phyloP scores from a whole-genome alignment of 2,113 vertebrate species.

The Halichoeres trimaculatus region DNA sequence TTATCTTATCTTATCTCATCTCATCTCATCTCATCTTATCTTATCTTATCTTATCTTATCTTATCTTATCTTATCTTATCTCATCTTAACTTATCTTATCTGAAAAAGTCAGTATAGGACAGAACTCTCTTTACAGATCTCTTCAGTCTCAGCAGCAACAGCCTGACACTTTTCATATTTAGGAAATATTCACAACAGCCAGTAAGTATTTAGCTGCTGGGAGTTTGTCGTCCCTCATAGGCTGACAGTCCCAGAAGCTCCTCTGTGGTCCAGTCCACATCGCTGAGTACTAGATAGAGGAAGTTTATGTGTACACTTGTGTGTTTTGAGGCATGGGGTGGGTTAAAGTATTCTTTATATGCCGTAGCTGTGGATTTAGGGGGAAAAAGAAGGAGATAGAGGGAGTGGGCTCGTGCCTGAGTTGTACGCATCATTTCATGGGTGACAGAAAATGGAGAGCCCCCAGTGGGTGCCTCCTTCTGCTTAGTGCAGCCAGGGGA shows the following conservation, averaged over 20 bases:
- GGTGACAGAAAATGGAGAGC: conserved; percentile 69
- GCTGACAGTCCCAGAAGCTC: conserved; percentile 5
- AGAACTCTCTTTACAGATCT: not conserved
- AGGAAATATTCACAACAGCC: not conserved
- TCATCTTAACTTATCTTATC: no score
- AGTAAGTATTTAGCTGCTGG: not conserved
- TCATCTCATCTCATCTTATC: no score
- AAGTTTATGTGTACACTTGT: not conserved
- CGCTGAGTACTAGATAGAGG: conserved; percentile 8
- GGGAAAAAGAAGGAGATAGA: conserved; percentile 6
- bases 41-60: no score
- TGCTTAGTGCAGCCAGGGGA: conserved; percentile 55
- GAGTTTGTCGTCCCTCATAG: not conserved
- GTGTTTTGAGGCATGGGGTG: not conserved
- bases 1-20: no score
- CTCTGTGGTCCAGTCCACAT: conserved; percentile 10
- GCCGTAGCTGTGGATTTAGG: conserved; percentile 32
- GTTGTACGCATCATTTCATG: conserved; percentile 74
- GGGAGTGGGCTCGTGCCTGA: conserved; percentile 17
- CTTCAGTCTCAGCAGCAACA: not conserved
- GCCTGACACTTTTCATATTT: not conserved
- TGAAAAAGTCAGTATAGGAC: not conserved
- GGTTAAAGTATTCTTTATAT: not conserved
- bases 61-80: no score
- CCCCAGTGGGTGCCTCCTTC: conserved; percentile 63